A percentile compares a stretch with the other conserved stretches of the same genome.
Evolutionary conservation across 1,140 invertebrate species (phyloP).

Genomic region (Lucilia cuprina): DNA sequence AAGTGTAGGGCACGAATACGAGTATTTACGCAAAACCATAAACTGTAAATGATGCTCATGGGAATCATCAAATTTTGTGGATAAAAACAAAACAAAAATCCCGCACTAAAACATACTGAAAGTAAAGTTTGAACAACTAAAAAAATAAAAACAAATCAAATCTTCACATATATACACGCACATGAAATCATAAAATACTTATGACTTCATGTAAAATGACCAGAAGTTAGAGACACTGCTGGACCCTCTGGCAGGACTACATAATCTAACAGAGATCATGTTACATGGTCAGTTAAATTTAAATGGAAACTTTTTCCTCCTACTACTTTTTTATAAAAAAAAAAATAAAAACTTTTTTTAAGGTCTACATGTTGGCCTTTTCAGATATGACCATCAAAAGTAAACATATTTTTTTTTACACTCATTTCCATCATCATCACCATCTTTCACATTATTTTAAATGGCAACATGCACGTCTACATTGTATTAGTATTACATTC

Average conservation of each 20-base stretch:
- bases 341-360: background rate
- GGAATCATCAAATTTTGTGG: constrained; percentile 27
- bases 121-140: background rate
- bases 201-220: background rate
- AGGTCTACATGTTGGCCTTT: background rate
- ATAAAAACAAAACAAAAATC: background rate
- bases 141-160: background rate
- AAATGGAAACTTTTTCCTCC: background rate
- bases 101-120: background rate
- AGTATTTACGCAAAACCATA: constrained; percentile 30
- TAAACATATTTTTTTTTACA: background rate
- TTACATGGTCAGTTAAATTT: background rate
- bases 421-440: background rate
- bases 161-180: background rate
- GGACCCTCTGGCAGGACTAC: background rate
- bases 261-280: background rate
- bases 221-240: background rate
- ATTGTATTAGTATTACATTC: background rate
- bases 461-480: background rate
- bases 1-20: background rate
- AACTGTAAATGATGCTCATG: constrained; percentile 30
- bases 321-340: background rate
- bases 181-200: background rate
- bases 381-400: background rate
- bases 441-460: background rate